These are phyloP conservation scores for Gopherus evgoodei DNA, from an alignment of 2,113 vertebrate species.

Conservation along the genomic window DNA sequence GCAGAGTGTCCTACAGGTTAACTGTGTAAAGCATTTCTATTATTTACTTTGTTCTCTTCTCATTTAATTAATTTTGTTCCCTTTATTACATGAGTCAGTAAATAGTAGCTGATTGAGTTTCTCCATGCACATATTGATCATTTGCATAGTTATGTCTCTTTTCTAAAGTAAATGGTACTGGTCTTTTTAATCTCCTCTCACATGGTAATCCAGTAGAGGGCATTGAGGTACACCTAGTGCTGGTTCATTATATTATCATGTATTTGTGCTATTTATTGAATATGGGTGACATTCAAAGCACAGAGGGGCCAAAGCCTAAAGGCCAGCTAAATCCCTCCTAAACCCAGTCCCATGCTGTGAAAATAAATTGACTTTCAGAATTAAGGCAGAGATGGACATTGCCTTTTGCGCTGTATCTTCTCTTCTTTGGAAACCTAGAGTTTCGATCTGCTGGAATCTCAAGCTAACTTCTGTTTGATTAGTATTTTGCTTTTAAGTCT, in stretches of 20 bases:
- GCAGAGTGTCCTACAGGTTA: not conserved
- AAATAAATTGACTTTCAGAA: not conserved
- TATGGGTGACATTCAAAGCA: not conserved
- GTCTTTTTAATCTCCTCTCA: not conserved
- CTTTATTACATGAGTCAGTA: not conserved
- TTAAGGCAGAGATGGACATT: not conserved
- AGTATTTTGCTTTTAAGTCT: not conserved
- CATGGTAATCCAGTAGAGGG: not conserved
- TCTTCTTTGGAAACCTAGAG: not conserved
- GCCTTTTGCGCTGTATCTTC: not conserved
- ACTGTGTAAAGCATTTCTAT: not conserved
- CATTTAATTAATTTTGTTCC: not conserved
- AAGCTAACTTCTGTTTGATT: not conserved
- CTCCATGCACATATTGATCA: not conserved
- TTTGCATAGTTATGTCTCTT: not conserved
- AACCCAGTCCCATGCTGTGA: fast-evolving
- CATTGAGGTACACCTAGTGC: not conserved
- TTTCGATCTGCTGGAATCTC: not conserved
- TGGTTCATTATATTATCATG: not conserved
- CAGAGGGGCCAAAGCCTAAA: not conserved
- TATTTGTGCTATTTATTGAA: not conserved
- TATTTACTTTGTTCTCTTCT: not conserved
- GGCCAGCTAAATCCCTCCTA: not conserved
- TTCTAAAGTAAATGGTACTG: not conserved
- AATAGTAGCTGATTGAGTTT: not conserved